These are phyloP conservation scores for Lates calcarifer DNA, from an alignment of 2,113 vertebrate species.

Conservation along the genomic window DNA sequence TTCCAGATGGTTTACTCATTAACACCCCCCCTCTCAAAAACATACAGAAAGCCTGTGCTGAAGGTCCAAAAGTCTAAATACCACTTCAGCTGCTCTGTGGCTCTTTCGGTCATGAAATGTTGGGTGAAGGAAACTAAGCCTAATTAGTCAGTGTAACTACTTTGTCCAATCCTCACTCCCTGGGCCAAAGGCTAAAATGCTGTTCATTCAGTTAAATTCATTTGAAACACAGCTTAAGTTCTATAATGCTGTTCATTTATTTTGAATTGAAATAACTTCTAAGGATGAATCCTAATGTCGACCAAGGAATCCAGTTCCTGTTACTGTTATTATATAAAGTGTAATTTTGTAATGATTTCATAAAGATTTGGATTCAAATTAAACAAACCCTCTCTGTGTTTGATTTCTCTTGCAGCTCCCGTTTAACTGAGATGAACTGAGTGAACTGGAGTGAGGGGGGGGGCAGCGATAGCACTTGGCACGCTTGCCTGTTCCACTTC, in stretches of 20 bases:
- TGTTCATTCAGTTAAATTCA: not conserved
- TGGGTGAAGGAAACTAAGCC: not conserved
- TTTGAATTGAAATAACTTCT: not conserved
- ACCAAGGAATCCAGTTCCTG: not conserved
- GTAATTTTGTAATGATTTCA: not conserved
- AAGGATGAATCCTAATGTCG: not conserved
- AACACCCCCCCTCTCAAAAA: conserved; percentile 57
- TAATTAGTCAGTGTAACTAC: conserved; percentile 19
- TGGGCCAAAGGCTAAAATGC: not conserved
- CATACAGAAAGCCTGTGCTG: conserved; percentile 5
- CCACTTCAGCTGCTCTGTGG: not conserved
- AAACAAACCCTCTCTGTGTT: conserved; percentile 12
- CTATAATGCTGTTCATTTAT: not conserved
- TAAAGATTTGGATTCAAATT: not conserved
- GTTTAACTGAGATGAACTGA: conserved; percentile 58
- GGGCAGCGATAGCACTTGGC: conserved; percentile 53
- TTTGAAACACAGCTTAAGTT: not conserved
- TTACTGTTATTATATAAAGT: not conserved
- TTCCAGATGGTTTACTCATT: conserved; percentile 71
- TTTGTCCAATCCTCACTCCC: not conserved
- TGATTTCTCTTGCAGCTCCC: conserved; percentile 23
- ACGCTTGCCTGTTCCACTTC: conserved; percentile 64
- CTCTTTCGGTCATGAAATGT: not conserved
- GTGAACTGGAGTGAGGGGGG: conserved; percentile 41
- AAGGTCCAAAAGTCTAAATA: conserved; percentile 3